Evolutionary conservation across 2,113 vertebrate species (phyloP).

Genomic region (Barnardius zonarius): DNA sequence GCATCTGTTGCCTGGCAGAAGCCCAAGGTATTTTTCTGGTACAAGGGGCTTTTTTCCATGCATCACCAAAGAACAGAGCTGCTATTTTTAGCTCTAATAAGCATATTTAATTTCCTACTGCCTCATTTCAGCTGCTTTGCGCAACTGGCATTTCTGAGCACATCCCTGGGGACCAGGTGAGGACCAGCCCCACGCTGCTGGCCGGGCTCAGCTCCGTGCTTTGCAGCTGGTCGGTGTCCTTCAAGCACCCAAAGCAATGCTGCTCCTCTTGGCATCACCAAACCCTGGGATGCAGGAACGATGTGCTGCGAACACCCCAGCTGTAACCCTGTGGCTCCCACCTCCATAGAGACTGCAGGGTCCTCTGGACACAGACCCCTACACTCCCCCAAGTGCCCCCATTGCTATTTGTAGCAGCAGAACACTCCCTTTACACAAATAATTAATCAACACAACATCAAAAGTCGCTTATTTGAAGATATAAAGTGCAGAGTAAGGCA

Average conservation of each 20-base stretch:
- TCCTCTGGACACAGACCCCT: not conserved
- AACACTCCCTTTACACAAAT: not conserved
- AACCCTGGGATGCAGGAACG: fast-evolving
- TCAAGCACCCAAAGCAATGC: fast-evolving
- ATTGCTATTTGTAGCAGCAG: not conserved
- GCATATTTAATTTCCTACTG: slow-evolving; percentile 58
- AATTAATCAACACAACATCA: not conserved
- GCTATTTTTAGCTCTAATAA: slow-evolving; percentile 63
- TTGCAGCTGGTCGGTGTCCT: not conserved
- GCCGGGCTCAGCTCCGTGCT: not conserved
- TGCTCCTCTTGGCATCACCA: not conserved
- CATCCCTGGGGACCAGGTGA: not conserved
- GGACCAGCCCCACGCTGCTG: not conserved
- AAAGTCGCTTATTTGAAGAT: not conserved
- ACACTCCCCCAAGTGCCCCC: not conserved
- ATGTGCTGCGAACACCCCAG: fast-evolving
- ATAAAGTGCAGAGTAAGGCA: not conserved
- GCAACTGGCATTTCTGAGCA: not conserved
- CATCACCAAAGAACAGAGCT: slow-evolving; percentile 30
- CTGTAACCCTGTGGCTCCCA: not conserved
- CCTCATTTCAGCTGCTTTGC: not conserved
- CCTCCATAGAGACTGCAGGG: not conserved
- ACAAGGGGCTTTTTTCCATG: slow-evolving; percentile 32
- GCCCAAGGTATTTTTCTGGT: slow-evolving; percentile 28
- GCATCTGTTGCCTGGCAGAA: slow-evolving; percentile 32